phyloP scores from a whole-genome alignment of 2,888 invertebrate species.

The Papilio gigon region DNA sequence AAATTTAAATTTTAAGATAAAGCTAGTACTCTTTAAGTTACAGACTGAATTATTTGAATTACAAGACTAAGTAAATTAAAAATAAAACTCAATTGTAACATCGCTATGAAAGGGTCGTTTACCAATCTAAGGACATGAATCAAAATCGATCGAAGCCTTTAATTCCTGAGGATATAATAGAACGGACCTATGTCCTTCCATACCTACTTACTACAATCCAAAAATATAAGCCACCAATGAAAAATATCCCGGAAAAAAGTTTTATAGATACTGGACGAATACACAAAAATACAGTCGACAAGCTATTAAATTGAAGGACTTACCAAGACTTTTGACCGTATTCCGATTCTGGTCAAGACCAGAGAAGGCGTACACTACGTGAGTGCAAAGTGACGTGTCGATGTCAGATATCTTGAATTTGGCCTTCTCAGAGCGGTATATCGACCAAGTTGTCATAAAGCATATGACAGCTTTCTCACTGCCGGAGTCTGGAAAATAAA shows the following conservation, averaged over 20 bases:
- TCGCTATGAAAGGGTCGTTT: background rate
- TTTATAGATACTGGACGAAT: too few relatives aligned
- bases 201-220: too few relatives aligned
- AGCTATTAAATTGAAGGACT: too few relatives aligned
- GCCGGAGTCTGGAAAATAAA: slow-evolving; percentile 68
- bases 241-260: too few relatives aligned
- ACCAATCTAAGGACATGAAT: background rate
- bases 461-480: slow-evolving; percentile 86
- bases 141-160: background rate
- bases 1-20: slow-evolving; percentile 48
- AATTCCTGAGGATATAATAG: background rate
- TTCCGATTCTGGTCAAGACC: slow-evolving; percentile 84
- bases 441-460: slow-evolving; percentile 88
- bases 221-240: too few relatives aligned
- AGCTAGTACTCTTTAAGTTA: background rate
- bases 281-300: too few relatives aligned
- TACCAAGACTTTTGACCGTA: slow-evolving; percentile 86
- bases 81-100: background rate
- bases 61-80: background rate
- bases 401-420: slow-evolving; percentile 84
- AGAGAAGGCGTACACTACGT: slow-evolving; percentile 87
- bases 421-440: slow-evolving; percentile 83
- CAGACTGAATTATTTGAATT: background rate
- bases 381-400: slow-evolving; percentile 86
- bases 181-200: too few relatives aligned